Evolutionary conservation across 2,113 vertebrate species (phyloP), one percentile per base, ranked within the genome.

Genomic region (Rissa tridactyla): DNA sequence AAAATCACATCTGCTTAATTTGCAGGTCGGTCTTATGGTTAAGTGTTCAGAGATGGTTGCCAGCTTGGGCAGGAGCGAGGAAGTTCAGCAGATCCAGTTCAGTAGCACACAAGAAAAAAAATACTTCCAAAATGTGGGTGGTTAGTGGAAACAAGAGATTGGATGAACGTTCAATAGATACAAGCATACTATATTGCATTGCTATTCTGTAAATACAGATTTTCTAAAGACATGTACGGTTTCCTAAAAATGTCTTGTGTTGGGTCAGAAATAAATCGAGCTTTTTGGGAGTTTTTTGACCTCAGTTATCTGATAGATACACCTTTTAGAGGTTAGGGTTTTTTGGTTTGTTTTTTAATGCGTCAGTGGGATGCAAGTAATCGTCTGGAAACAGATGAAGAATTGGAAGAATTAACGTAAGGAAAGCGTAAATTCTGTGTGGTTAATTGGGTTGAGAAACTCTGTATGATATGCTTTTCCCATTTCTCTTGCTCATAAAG

Each of bases 141-240:
- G 22, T 68, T 23, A 36, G 61, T 68, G 57, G 51, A 27, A 65
- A 8, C 7, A 27, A 27, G 49, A 40, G n/a, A 0, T 11, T 15
- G 25, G 58, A 14, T 40, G 60, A 52, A 13, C 14, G 5, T 27
- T 30, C 26, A 6, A 5, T 19, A 46, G n/a, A 9, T 25, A 3
- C 1, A 27, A 85, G 8, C 30, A 4, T 21, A 5, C 18, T 5
- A 0, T 11, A 26, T 26, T 25, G n/a, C 16, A 3, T 11, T 38
- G 25, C 54, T 49, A 1, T 22, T 80, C 58, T 46, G n/a, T 18
- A 54, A 52, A 34, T 11, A 9, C 0, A 1, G 13, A 1, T 40
- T 72, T 38, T 61, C 49, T 65, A 5, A 46, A 71, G 26, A 11
- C 11, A 5, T 6, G 1, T 12, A 10, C 14, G 10, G 8, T 36